Percentiles rank a stretch among this genome's conserved stretches.
phyloP scores from a whole-genome alignment of 2,888 invertebrate genomes.

The Clusia tigrina region DNA sequence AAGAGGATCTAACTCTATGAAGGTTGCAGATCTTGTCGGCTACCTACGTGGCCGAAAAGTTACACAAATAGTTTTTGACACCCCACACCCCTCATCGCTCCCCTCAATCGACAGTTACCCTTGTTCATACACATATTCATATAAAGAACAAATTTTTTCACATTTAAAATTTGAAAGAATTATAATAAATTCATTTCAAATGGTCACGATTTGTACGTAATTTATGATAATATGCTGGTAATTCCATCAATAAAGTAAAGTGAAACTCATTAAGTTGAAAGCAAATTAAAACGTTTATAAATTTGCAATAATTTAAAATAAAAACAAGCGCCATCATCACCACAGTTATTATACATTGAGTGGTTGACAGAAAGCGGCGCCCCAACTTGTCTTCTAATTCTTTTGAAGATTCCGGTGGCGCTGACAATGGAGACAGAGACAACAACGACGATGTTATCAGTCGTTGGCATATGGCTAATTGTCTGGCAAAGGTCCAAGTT shows the following conservation, averaged over 20 bases:
- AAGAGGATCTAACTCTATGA: too few relatives aligned
- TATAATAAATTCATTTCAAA: slow-evolving; percentile 42
- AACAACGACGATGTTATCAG: slow-evolving; percentile 12
- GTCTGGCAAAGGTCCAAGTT: slow-evolving; percentile 13
- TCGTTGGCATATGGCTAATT: slow-evolving; percentile 1
- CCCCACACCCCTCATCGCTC: too few relatives aligned
- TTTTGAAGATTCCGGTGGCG: slow-evolving; percentile 22
- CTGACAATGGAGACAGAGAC: slow-evolving; percentile 14
- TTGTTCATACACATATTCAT: too few relatives aligned
- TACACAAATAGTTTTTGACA: too few relatives aligned
- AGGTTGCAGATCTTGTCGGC: too few relatives aligned
- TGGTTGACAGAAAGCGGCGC: slow-evolving; percentile 18
- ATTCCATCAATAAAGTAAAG: slow-evolving; percentile 57
- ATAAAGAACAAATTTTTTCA: too few relatives aligned
- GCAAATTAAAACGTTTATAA: slow-evolving; percentile 35
- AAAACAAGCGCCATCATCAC: slow-evolving; percentile 12
- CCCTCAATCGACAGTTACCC: too few relatives aligned
- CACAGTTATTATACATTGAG: background rate
- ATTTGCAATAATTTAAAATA: slow-evolving; percentile 28
- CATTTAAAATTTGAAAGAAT: slow-evolving; percentile 11
- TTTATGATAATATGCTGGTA: slow-evolving; percentile 55
- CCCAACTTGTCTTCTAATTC: slow-evolving; percentile 5
- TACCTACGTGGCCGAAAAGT: too few relatives aligned
- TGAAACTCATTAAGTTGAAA: slow-evolving; percentile 50
- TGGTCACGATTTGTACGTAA: slow-evolving; percentile 55